These are phyloP conservation scores for Ceyx margarethae DNA, from an alignment of 2,113 vertebrate genomes.

Conservation along the genomic window DNA sequence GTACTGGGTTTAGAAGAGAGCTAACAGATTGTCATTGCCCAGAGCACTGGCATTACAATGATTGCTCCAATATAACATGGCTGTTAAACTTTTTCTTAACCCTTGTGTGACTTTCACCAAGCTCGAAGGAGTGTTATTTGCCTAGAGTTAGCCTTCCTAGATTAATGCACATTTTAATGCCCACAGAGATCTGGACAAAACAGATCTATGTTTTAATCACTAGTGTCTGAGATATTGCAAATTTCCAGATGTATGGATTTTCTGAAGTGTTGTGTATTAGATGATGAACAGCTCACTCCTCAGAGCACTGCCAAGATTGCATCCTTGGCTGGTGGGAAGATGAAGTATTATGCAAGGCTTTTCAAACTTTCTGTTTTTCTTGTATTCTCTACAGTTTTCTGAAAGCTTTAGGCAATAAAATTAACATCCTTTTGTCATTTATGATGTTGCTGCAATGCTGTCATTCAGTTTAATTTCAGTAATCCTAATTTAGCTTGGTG, in stretches of 20 bases:
- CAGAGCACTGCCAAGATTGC: neutral
- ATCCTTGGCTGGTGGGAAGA: neutral
- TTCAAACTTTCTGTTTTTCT: conserved; percentile 33
- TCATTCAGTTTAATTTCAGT: neutral
- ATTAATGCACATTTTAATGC: neutral
- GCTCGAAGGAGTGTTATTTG: neutral
- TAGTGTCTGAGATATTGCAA: conserved; percentile 44
- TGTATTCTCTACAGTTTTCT: neutral
- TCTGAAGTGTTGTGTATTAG: conserved; percentile 40
- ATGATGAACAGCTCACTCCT: neutral
- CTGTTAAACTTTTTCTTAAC: conserved; percentile 52
- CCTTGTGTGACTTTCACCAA: conserved; percentile 17
- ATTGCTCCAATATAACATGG: conserved; percentile 21
- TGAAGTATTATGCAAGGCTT: conserved; percentile 43
- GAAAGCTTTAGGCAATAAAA: conserved; percentile 8
- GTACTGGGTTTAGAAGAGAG: conserved; percentile 46
- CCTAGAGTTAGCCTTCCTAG: neutral
- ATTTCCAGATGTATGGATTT: conserved; percentile 57
- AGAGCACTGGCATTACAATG: conserved; percentile 46
- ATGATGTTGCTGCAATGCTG: neutral
- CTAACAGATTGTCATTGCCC: conserved; percentile 49
- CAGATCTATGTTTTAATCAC: conserved; percentile 57
- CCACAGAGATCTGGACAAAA: neutral
- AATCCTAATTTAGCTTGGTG: neutral
- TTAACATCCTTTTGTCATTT: neutral